These are phyloP conservation scores for Epistrophe grossulariae DNA, from an alignment of 2,888 invertebrate genomes.

Conservation along the genomic window DNA sequence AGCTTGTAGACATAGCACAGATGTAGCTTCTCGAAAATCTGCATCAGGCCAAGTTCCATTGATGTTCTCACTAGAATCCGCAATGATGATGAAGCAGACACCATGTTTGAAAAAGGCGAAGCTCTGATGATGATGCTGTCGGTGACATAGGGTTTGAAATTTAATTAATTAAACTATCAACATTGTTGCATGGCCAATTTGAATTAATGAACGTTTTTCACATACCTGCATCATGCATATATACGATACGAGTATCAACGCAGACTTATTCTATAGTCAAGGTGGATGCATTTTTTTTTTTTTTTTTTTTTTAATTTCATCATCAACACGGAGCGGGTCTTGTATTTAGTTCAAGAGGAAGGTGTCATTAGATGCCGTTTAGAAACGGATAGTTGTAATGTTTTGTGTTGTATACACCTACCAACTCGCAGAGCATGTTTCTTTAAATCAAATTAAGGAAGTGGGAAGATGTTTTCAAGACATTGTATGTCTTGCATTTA, in stretches of 20 bases:
- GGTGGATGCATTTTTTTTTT: not conserved
- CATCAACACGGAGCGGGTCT: constrained; percentile 43
- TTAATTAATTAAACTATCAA: constrained; percentile 73
- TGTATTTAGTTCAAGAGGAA: not conserved
- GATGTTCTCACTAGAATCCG: constrained; percentile 34
- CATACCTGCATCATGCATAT: not conserved
- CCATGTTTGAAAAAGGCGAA: constrained; percentile 34
- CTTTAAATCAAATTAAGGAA: constrained; percentile 14
- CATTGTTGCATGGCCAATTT: constrained; percentile 63
- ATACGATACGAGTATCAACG: not conserved
- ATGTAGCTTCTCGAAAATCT: not conserved
- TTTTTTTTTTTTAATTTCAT: constrained; percentile 32
- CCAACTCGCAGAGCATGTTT: not conserved
- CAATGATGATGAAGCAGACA: constrained; percentile 30
- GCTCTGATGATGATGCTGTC: constrained; percentile 31
- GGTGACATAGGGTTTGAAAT: constrained; percentile 53
- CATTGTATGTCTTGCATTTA: constrained; percentile 16
- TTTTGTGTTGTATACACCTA: constrained; percentile 6
- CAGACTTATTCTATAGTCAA: not conserved
- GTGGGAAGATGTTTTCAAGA: constrained; percentile 18
- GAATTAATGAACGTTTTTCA: constrained; percentile 61
- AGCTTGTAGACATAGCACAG: not conserved
- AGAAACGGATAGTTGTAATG: not conserved
- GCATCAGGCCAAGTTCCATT: constrained; percentile 32
- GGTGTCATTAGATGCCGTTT: constrained; percentile 4